Evolutionary conservation across 2,113 vertebrate genomes (phyloP).

Genomic region (Fukomys damarensis): DNA sequence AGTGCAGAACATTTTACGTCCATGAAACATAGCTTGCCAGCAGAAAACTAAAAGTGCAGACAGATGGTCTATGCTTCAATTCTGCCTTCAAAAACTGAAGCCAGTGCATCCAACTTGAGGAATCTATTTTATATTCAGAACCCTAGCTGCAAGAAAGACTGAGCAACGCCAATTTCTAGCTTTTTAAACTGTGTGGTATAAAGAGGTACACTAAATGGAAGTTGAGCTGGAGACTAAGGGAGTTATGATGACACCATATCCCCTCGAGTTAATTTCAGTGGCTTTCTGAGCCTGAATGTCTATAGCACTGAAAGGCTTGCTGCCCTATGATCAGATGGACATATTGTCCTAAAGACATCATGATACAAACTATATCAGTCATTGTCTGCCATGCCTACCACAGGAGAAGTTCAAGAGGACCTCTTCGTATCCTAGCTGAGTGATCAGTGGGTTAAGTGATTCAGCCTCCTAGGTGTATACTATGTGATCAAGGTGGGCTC

Average conservation of each 20-base stretch:
- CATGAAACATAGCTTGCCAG: background rate
- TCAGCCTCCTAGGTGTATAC: background rate
- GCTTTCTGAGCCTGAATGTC: background rate
- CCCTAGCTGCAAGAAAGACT: background rate
- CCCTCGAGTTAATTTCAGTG: background rate
- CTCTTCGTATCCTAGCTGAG: background rate
- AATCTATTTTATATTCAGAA: background rate
- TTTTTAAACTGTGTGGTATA: background rate
- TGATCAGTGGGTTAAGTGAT: background rate
- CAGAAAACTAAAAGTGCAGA: background rate
- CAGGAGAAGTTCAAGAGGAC: constrained; percentile 5
- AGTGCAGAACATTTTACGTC: background rate
- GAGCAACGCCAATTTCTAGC: background rate
- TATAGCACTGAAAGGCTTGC: background rate
- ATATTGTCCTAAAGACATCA: background rate
- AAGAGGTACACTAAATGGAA: background rate
- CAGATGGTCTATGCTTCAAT: background rate
- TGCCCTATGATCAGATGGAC: background rate
- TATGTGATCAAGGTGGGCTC: background rate
- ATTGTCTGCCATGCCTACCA: background rate
- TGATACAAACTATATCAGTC: background rate
- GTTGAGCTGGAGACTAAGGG: background rate
- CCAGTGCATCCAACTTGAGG: background rate
- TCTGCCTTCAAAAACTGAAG: constrained; percentile 4
- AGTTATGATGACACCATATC: background rate